Percentiles rank a stretch among this genome's conserved stretches.
phyloP scores from a whole-genome alignment of 35 echinoderm and acorn worm genomes.

The Anneissia japonica region DNA sequence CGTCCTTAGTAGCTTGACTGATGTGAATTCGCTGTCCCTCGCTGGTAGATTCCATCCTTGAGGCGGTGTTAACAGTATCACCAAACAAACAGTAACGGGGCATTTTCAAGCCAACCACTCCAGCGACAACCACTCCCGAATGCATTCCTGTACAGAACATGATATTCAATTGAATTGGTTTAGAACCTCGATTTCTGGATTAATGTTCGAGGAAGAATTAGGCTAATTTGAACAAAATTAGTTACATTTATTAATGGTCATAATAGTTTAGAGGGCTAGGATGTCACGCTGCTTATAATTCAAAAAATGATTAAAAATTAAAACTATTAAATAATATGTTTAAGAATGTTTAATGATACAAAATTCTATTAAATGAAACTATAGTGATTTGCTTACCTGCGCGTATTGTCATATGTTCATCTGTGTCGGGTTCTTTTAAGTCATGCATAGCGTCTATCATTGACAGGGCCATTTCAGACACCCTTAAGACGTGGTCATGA shows the following conservation, averaged over 20 bases:
- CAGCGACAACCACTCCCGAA: constrained; percentile 82
- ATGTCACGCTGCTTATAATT: too few species aligned
- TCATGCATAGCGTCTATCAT: constrained; percentile 47
- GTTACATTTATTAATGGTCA: too few species aligned
- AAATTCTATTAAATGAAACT: too few species aligned
- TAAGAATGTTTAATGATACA: too few species aligned
- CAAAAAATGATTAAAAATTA: too few species aligned
- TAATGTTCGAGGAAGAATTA: too few species aligned
- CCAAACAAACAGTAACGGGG: constrained; percentile 91
- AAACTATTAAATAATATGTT: too few species aligned
- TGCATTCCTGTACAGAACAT: constrained; percentile 66
- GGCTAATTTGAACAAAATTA: too few species aligned
- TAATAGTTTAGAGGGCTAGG: too few species aligned
- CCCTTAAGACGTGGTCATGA: constrained; percentile 64
- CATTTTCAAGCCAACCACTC: constrained; percentile 93
- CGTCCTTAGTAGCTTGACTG: constrained; percentile 59
- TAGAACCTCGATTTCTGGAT: too few species aligned
- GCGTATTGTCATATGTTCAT: constrained; percentile 49
- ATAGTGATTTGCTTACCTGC: constrained; percentile 71
- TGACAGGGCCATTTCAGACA: constrained; percentile 59
- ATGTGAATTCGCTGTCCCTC: constrained; percentile 72
- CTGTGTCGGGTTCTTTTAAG: constrained; percentile 55
- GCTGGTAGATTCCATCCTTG: constrained; percentile 76
- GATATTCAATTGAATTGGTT: too few species aligned
- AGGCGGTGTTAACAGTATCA: constrained; percentile 89